Conservation (phyloP, 2,888 invertebrate genomes). For the Drosophila macrospina region DNA sequence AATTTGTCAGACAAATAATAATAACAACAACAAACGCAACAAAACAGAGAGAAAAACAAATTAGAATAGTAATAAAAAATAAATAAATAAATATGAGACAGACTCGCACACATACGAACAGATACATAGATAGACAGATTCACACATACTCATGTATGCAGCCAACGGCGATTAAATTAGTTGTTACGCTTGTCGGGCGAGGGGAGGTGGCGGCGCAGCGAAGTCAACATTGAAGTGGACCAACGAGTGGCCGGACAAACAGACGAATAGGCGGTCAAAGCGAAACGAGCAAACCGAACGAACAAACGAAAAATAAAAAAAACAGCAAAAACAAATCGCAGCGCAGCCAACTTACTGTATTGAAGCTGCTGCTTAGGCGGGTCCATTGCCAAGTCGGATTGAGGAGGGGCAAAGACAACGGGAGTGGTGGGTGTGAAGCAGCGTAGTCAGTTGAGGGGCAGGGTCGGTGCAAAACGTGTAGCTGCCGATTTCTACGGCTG, state of each 20-base stretch:
- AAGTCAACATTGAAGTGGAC: conserved; percentile 76
- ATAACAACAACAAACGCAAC: conserved; percentile 42
- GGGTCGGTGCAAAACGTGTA: conserved; percentile 63
- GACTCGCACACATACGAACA: conserved; percentile 15
- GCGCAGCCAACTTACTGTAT: conserved; percentile 48
- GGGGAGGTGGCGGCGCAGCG: conserved; percentile 53
- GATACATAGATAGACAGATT: too few species aligned
- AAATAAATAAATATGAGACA: conserved; percentile 55
- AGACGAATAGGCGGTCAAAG: conserved; percentile 39
- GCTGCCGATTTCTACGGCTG: conserved; percentile 76
- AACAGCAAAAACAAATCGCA: conserved; percentile 56
- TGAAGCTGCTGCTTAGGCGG: conserved; percentile 55
- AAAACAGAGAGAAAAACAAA: conserved; percentile 54
- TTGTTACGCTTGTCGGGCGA: conserved; percentile 35
- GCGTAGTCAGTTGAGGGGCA: conserved; percentile 43
- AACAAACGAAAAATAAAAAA: conserved; percentile 30
- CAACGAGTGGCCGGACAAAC: conserved; percentile 61
- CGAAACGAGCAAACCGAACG: conserved; percentile 26
- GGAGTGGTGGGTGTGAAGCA: conserved; percentile 24
- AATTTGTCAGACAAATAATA: conserved; percentile 71
- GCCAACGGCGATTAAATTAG: conserved; percentile 74
- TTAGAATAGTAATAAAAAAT: conserved; percentile 75
- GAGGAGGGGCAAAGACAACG: conserved; percentile 6
- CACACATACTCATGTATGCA: conserved; percentile 23
- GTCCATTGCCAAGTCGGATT: conserved; percentile 19